phyloP scores from a whole-genome alignment of 1,140 invertebrate species.

The Mya arenaria region DNA sequence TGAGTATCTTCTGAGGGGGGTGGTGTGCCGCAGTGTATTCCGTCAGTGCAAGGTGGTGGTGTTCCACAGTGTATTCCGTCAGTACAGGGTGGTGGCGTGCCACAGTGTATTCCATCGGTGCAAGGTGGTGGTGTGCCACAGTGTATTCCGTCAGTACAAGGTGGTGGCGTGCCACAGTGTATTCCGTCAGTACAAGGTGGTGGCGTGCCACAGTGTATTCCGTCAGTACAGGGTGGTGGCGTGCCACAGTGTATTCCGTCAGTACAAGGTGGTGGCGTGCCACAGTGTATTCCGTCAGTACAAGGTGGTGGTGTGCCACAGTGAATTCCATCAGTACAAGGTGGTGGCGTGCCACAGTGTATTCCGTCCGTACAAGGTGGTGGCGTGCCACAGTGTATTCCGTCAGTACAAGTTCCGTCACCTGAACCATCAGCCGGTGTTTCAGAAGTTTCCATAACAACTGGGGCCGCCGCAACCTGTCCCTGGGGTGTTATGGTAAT shows the following conservation, averaged over 20 bases:
- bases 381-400: constrained; percentile 52
- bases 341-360: constrained; percentile 53
- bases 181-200: constrained; percentile 50
- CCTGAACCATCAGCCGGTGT: constrained; percentile 18
- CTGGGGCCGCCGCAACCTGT: constrained; percentile 53
- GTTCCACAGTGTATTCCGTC: constrained; percentile 50
- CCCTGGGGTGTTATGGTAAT: constrained; percentile 71
- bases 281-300: constrained; percentile 43
- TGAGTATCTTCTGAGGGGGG: constrained; percentile 45
- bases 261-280: constrained; percentile 38
- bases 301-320: constrained; percentile 52
- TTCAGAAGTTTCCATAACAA: constrained; percentile 39
- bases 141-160: constrained; percentile 52
- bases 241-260: constrained; percentile 56
- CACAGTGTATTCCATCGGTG: constrained; percentile 47
- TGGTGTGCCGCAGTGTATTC: constrained; percentile 53
- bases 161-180: constrained; percentile 48
- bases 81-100: constrained; percentile 40
- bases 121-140: constrained; percentile 56
- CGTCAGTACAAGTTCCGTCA: constrained; percentile 35
- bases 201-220: constrained; percentile 52
- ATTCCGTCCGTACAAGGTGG: constrained; percentile 47
- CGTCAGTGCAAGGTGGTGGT: constrained; percentile 50
- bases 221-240: constrained; percentile 46
- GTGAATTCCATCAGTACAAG: constrained; percentile 58